Base-by-base conservation (phyloP, 2,888 invertebrate genomes). In the Ypsolopha sequella region DNA sequence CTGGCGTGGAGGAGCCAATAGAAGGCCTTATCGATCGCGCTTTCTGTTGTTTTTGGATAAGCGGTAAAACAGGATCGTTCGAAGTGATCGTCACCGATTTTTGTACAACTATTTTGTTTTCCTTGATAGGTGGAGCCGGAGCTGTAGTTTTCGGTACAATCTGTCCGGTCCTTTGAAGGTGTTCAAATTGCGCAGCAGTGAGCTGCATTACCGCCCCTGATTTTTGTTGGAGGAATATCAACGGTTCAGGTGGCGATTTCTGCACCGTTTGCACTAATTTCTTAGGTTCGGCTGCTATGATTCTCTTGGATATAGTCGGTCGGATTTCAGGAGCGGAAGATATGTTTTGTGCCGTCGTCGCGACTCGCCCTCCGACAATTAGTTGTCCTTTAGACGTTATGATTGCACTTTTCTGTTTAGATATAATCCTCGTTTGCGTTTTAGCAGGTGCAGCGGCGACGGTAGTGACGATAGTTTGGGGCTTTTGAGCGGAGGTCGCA, bases 361-460 rank as follows among this genome's bases (percentile, higher is more conserved):
- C 63, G 41, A 88, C 86, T 54, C 76, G 80, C 0, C 85, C 84
- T 4, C 86, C 80, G 1, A 86, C 78, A 39, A 88, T 86, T 11
- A 89, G 63, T 63, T 89, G 89, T 1, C 88, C 88, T 61, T 88
- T 89, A n/a, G 88, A 88, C 6, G 88, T 88, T 45, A 89, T 81
- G 53, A 89, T 87, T 57, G 88, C 80, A 76, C 76, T 75, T 68
- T 89, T 76, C 64, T 81, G 77, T 67, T 85, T 76, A 41, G 80
- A 67, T 54, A 73, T 68, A 54, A 82, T 76, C 69, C 87, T 67
- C 47, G 87, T 70, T 36, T 71, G 72, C 6, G 72, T 47, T 54
- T 60, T 77, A 1, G 59, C 53, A 6, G 69, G 55, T 1, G 68
- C 60, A 6, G 13, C 13, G 10, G 52, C 24, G 24, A 64, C 59